Evolutionary conservation across 1,140 invertebrate species (phyloP), one percentile per base, ranked within the genome.

Genomic region (Trigoniulus corallinus): DNA sequence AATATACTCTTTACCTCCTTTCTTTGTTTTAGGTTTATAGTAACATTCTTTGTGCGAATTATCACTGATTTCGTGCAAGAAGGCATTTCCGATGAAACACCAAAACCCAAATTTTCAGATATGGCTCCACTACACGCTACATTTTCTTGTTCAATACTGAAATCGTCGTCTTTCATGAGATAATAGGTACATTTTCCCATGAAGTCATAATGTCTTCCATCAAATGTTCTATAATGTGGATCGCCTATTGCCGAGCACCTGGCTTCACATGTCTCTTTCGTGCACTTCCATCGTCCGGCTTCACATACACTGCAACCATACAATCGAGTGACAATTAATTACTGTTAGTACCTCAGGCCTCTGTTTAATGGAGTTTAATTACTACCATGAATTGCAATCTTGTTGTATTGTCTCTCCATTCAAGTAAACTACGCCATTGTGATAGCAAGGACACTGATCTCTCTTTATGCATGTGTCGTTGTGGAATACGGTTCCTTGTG

Each of bases 151-250:
- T 85, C 80, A 22, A 92, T 72, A 0, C 76, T 77, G 55, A 82
- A 74, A 56, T 81, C 75, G 0, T 70, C 58, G 0, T 70, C 70
- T 56, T 81, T 77, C 1, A 89, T 66, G 40, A 93, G 62, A 59
- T 83, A 81, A 61, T 92, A 92, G 0, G 78, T 77, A 65, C 88
- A 93, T 53, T 81, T 79, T 10, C 87, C 87, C 82, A 88, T 88
- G 62, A 89, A 92, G 64, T 89, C 79, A 62, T 77, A 92, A 7
- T 74, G 72, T 50, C 75, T 77, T 0, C 86, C 86, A 65, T 92
- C 88, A 61, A 92, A 93, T 0, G 87, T 93, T 22, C 75, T 75
- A 64, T 89, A 93, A 67, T 93, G 88, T 2, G 88, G 87, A 69
- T 91, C 87, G 0, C 88, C 88, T 20, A 86, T 72, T 0, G 82